A percentile compares a stretch with the other conserved stretches of the same genome.
These are phyloP conservation scores for Drosophila macrospina DNA, from an alignment of 2,888 invertebrate genomes.

Conservation along the genomic window DNA sequence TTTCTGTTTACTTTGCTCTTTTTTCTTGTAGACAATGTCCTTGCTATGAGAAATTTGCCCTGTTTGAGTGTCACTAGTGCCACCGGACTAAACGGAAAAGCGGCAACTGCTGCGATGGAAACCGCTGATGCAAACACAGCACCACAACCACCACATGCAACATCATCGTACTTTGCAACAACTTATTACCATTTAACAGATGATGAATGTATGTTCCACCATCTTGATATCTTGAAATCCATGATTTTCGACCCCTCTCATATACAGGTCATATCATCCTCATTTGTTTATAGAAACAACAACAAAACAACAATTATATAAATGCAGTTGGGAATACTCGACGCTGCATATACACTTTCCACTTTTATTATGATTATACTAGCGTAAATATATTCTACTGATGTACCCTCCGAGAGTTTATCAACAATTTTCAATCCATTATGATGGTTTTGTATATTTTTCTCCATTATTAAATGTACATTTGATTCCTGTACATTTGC, in stretches of 20 bases:
- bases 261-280: background rate
- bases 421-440: no score
- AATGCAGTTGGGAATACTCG: no score
- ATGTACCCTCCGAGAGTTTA: no score
- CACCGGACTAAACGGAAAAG: constrained; percentile 63
- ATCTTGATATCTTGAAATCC: background rate
- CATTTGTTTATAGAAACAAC: no score
- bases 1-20: constrained; percentile 67
- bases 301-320: no score
- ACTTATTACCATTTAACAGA: constrained; percentile 85
- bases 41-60: constrained; percentile 85
- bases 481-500: no score
- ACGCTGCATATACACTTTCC: no score
- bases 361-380: no score
- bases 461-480: no score
- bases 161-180: constrained; percentile 84
- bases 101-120: constrained; percentile 76
- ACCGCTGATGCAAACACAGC: constrained; percentile 75
- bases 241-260: background rate
- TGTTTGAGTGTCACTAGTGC: constrained; percentile 79
- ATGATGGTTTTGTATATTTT: no score
- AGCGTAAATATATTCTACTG: no score
- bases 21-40: constrained; percentile 85
- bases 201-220: constrained; percentile 84
- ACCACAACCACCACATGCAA: constrained; percentile 80